Base-by-base conservation (phyloP, 2,797 vertebrate species). In the Mallotus villosus region DNA sequence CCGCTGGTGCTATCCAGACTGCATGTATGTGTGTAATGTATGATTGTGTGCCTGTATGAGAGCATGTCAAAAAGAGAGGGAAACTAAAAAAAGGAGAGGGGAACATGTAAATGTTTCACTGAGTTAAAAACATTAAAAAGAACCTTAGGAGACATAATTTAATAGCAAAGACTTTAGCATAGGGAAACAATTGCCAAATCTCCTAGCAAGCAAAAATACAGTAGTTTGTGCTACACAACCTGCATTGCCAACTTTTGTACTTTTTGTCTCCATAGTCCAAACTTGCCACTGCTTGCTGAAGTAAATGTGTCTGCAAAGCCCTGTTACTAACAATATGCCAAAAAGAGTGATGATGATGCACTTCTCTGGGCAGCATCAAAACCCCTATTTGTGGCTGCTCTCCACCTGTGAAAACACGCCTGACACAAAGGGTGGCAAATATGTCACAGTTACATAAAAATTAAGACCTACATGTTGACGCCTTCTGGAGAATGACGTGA, bases 11-110 rank as follows among this genome's bases (percentile, higher is more conserved):
- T 16, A n/a, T 8, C 24, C 17, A 34, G 11, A 11, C 24, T 34
- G 25, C 55, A 25, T 59, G n/a, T 60, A 34, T 73, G 27, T 67
- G 12, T 73, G 63, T 41, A 53, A 27, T 65, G 29, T 59, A 49
- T 66, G 59, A 63, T 61, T 46, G 62, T 24, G 51, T 65, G 24
- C 27, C 8, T 53, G 41, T 25, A 59, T 21, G 41, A 27, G 41
- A 27, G 24, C 21, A 65, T 74, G 49, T 67, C 63, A 68, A 71
- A 73, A 75, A 83, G 70, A 82, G 68, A 27, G 41, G 63, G 82
- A 74, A 46, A 32, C 4, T 8, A 34, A 34, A 24, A 27, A 16
- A 14, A 34, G 59, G 9, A 25, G 11, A 61, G 22, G 8, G 22
- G 8, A 22, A 27, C 2, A 66, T 16, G 34, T 46, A 46, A 41